Conservation (phyloP, 1,140 invertebrate genomes). For the Neodiprion fabricii region DNA sequence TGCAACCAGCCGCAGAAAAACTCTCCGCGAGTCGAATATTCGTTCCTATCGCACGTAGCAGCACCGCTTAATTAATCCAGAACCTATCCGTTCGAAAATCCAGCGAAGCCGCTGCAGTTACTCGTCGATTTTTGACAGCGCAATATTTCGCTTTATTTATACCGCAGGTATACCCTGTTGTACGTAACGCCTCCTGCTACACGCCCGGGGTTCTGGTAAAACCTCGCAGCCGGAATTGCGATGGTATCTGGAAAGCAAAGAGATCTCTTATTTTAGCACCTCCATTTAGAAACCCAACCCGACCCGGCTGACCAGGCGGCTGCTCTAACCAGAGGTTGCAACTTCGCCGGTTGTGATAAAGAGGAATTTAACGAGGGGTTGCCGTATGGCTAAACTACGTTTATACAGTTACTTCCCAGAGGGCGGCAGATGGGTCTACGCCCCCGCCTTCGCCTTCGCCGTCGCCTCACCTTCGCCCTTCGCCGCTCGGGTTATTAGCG, state of each 20-base stretch:
- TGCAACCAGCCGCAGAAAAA: background rate
- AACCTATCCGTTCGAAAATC: no score
- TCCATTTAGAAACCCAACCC: constrained; percentile 39
- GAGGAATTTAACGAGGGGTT: constrained; percentile 54
- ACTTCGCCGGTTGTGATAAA: constrained; percentile 43
- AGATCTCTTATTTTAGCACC: constrained; percentile 46
- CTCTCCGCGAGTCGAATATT: no score
- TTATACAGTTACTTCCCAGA: constrained; percentile 29
- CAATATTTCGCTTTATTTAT: no score
- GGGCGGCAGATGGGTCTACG: constrained; percentile 1
- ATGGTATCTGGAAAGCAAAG: constrained; percentile 19
- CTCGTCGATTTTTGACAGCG: no score
- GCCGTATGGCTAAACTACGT: constrained; percentile 45
- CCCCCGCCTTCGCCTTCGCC: background rate
- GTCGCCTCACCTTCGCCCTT: background rate
- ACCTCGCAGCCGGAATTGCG: background rate
- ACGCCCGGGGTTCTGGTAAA: no score
- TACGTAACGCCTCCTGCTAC: no score
- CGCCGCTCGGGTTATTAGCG: constrained; percentile 30
- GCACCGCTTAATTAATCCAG: no score
- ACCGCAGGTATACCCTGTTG: no score
- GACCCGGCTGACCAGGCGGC: constrained; percentile 19
- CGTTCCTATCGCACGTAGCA: no score
- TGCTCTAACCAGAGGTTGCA: constrained; percentile 28
- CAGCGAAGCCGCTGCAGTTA: no score